Conservation (phyloP, 2,888 invertebrate species). For the Leucoma salicis region DNA sequence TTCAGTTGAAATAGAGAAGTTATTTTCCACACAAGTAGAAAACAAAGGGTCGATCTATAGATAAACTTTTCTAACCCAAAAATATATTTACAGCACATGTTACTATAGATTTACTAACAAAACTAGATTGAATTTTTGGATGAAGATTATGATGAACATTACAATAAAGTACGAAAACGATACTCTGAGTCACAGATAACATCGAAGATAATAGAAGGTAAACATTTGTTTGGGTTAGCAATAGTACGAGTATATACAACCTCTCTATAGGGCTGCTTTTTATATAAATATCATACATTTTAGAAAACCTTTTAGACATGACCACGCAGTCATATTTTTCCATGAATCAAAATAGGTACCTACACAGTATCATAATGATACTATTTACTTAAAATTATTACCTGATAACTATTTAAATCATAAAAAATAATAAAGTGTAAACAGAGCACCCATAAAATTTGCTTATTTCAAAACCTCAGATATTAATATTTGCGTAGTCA, state of each 20-base stretch:
- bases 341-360: too few relatives aligned
- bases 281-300: too few relatives aligned
- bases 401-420: too few relatives aligned
- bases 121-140: conserved; percentile 7
- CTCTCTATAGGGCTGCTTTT: conserved; percentile 18
- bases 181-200: conserved; percentile 33
- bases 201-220: conserved; percentile 61
- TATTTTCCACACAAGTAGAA: conserved; percentile 48
- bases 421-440: too few relatives aligned
- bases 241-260: conserved; percentile 18
- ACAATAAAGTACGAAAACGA: conserved; percentile 10
- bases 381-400: too few relatives aligned
- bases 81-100: too few relatives aligned
- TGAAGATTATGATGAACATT: conserved; percentile 1
- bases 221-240: conserved; percentile 55
- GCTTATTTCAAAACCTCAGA: background rate
- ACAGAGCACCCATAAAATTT: too few relatives aligned
- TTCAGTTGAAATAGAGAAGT: conserved; percentile 45
- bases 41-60: conserved; percentile 35
- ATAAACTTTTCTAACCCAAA: conserved; percentile 5
- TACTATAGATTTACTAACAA: too few relatives aligned
- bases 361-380: too few relatives aligned
- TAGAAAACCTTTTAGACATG: too few relatives aligned
- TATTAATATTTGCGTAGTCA: background rate
- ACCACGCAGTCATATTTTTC: too few relatives aligned